Percentiles rank a stretch among this genome's conserved stretches.
phyloP scores from a whole-genome alignment of 2,888 invertebrate species.

The Leptinotarsa haldemani region DNA sequence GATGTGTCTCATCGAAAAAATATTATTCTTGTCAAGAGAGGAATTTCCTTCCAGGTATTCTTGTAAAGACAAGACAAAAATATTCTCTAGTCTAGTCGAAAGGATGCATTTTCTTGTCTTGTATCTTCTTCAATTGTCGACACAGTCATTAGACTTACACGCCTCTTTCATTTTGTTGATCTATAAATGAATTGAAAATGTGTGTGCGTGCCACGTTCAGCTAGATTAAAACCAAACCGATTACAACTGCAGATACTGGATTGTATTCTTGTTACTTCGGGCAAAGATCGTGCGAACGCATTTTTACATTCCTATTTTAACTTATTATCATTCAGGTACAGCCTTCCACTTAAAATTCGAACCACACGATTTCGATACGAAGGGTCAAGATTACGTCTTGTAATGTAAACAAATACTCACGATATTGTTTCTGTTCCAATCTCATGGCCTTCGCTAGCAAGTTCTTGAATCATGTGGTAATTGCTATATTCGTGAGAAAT shows the following conservation, averaged over 20 bases:
- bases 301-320: background rate
- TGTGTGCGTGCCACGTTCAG: too few species aligned
- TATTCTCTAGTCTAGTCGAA: too few species aligned
- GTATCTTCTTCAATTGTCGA: too few species aligned
- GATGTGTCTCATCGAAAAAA: too few species aligned
- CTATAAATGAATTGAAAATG: too few species aligned
- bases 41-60: too few species aligned
- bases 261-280: background rate
- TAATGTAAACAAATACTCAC: conserved; percentile 68
- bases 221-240: too few species aligned
- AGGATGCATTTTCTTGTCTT: too few species aligned
- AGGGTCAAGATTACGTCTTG: background rate
- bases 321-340: background rate
- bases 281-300: background rate
- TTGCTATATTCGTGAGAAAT: conserved; percentile 92
- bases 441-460: conserved; percentile 92
- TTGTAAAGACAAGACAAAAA: too few species aligned
- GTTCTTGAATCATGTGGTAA: conserved; percentile 90
- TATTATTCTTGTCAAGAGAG: too few species aligned
- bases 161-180: too few species aligned
- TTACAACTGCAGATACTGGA: background rate
- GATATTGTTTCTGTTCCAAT: conserved; percentile 78
- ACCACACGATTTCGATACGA: background rate
- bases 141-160: too few species aligned
- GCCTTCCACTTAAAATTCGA: conserved; percentile 5